These are phyloP conservation scores for Porites evermanni DNA, from an alignment of 92 coral and sea anemone species.

Conservation along the genomic window DNA sequence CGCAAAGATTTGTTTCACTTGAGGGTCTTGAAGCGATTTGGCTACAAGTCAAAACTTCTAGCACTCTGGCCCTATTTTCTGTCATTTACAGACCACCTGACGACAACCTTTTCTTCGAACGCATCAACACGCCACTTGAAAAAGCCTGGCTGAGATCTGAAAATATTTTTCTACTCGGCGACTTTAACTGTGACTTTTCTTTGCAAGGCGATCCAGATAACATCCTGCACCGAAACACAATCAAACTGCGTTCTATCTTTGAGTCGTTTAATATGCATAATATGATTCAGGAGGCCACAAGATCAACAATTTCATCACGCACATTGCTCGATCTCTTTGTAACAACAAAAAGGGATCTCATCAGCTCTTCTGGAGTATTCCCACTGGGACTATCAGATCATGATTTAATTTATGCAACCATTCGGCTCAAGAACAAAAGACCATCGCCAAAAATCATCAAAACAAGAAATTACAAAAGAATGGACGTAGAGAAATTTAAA, in stretches of 20 bases:
- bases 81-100: slow-evolving; percentile 54
- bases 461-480: neutral
- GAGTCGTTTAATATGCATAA: slow-evolving; percentile 48
- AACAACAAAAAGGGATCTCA: slow-evolving; percentile 34
- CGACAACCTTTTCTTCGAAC: slow-evolving; percentile 33
- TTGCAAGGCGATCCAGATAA: slow-evolving; percentile 6
- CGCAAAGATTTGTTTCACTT: slow-evolving; percentile 43
- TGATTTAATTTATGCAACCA: slow-evolving; percentile 2
- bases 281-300: slow-evolving; percentile 40
- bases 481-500: slow-evolving; percentile 21
- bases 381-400: slow-evolving; percentile 39
- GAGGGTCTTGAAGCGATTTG: slow-evolving; percentile 50
- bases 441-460: too few relatives aligned
- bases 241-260: slow-evolving; percentile 22
- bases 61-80: slow-evolving; percentile 41
- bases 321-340: slow-evolving; percentile 43
- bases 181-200: slow-evolving; percentile 50
- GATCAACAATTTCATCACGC: slow-evolving; percentile 30
- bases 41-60: slow-evolving; percentile 52
- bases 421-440: neutral
- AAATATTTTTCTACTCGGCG: slow-evolving; percentile 51
- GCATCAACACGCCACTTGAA: slow-evolving; percentile 33
- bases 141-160: slow-evolving; percentile 53
- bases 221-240: slow-evolving; percentile 25
- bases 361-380: slow-evolving; percentile 37